Evolutionary conservation across 2,113 vertebrate species (phyloP).

Genomic region (Ammospiza nelsoni): DNA sequence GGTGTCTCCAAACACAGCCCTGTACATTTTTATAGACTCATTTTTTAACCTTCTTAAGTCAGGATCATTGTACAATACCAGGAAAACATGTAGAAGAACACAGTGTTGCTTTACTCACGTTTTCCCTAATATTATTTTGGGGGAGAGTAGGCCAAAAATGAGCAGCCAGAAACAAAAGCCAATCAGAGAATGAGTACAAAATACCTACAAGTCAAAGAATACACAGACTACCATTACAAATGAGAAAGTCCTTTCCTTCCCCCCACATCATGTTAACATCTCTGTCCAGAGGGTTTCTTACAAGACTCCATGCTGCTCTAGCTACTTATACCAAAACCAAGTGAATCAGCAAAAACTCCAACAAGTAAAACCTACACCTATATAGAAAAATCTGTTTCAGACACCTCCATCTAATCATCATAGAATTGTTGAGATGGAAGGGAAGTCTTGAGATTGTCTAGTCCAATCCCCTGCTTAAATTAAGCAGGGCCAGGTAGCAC

Average conservation of each 20-base stretch:
- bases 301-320: not conserved
- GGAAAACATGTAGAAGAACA: not conserved
- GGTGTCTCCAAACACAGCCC: not conserved
- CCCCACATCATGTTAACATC: not conserved
- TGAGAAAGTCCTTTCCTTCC: not conserved
- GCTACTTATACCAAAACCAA: not conserved
- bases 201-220: not conserved
- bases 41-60: not conserved
- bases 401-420: not conserved
- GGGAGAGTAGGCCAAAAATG: not conserved
- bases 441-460: not conserved
- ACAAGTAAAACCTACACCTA: not conserved
- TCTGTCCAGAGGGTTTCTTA: not conserved
- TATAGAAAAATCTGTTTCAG: not conserved
- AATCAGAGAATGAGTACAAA: not conserved
- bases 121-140: not conserved
- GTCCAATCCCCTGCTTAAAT: not conserved
- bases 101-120: not conserved
- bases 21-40: not conserved
- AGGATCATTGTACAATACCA: not conserved
- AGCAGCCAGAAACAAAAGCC: slow-evolving; percentile 11
- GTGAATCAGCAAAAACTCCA: not conserved
- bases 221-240: not conserved
- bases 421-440: not conserved
- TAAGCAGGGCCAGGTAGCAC: not conserved